These are phyloP conservation scores for Marmota monax DNA, from an alignment of 2,113 vertebrate species.

Conservation along the genomic window DNA sequence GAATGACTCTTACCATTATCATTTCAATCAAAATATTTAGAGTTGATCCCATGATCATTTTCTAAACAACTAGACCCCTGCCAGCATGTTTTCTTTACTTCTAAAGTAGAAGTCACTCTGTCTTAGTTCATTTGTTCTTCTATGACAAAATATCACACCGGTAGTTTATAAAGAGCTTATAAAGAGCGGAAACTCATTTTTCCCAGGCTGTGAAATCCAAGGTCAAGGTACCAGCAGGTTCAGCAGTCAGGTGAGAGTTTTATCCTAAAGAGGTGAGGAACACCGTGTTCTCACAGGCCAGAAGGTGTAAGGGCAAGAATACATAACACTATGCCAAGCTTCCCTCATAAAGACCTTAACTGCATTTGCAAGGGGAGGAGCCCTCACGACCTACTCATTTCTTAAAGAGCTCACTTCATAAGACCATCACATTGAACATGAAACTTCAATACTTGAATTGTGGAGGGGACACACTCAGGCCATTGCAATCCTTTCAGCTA, in stretches of 20 bases:
- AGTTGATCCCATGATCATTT: not conserved
- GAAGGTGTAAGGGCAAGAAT: not conserved
- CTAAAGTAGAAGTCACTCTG: not conserved
- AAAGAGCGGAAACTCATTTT: not conserved
- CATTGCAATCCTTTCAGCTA: not conserved
- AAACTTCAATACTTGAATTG: not conserved
- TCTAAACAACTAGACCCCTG: not conserved
- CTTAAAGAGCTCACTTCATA: not conserved
- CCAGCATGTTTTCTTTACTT: not conserved
- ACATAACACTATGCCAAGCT: accelerated
- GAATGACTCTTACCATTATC: not conserved
- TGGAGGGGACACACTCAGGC: not conserved
- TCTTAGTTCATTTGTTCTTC: not conserved
- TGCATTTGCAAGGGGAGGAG: too few relatives aligned
- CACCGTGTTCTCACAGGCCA: too few relatives aligned
- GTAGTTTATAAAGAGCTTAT: not conserved
- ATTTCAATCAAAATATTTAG: not conserved
- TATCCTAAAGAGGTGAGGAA: not conserved
- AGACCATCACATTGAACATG: not conserved
- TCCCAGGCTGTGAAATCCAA: not conserved
- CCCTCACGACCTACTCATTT: not conserved
- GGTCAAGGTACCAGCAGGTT: not conserved
- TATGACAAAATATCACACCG: not conserved
- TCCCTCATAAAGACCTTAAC: not conserved
- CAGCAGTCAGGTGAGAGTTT: not conserved